phyloP scores from a whole-genome alignment of 2,113 vertebrate species.

The Abramis brama region DNA sequence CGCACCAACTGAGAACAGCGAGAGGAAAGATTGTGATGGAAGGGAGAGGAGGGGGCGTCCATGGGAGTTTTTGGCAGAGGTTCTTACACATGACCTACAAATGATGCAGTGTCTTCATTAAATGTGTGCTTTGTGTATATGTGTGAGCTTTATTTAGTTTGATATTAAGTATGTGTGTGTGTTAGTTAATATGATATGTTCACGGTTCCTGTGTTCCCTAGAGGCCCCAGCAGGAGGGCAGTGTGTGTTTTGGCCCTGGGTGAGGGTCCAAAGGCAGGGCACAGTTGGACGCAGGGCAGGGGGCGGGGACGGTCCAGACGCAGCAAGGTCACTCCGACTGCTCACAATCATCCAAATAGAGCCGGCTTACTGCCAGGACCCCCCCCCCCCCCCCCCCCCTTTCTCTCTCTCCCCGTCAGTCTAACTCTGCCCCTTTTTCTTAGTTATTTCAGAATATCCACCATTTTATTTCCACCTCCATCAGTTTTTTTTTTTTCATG shows the following conservation, averaged over 20 bases:
- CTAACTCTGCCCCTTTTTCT: slow-evolving; percentile 2
- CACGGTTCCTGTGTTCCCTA: background rate
- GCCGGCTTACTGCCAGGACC: slow-evolving; percentile 65
- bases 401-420: slow-evolving; percentile 56
- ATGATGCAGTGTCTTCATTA: slow-evolving; percentile 81
- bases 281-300: slow-evolving; percentile 66
- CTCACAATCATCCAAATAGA: slow-evolving; percentile 67
- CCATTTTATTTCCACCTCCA: slow-evolving; percentile 45
- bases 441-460: slow-evolving; percentile 17
- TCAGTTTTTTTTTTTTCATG: slow-evolving; percentile 49
- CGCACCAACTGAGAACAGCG: slow-evolving; percentile 31
- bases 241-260: slow-evolving; percentile 60
- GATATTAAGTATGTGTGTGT: slow-evolving; percentile 4
- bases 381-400: slow-evolving; percentile 64
- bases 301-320: slow-evolving; percentile 70
- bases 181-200: slow-evolving; percentile 7
- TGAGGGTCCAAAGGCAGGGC: slow-evolving; percentile 56
- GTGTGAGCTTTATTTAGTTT: background rate
- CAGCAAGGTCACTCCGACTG: slow-evolving; percentile 86
- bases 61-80: slow-evolving; percentile 75
- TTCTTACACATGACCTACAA: slow-evolving; percentile 77
- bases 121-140: slow-evolving; percentile 55
- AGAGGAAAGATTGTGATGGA: slow-evolving; percentile 17
- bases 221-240: slow-evolving; percentile 21
- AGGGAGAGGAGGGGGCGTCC: slow-evolving; percentile 36